A percentile compares a stretch with the other conserved stretches of the same genome.
These are phyloP conservation scores for Anagrus nilaparvatae DNA, from an alignment of 1,140 invertebrate species.

Conservation along the genomic window DNA sequence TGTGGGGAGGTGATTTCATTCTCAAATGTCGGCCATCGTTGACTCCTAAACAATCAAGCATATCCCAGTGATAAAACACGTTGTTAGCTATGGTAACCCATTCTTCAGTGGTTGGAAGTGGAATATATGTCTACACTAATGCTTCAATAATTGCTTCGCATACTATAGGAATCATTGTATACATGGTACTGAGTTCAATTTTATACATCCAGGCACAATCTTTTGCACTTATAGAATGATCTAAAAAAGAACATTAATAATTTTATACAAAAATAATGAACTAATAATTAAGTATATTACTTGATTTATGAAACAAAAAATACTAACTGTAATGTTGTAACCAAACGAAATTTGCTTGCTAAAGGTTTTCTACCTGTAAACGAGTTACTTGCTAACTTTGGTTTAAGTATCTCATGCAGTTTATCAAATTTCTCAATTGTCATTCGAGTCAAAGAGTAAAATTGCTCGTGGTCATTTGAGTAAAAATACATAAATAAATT, in stretches of 20 bases:
- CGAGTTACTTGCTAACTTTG: no score
- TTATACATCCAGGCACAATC: background rate
- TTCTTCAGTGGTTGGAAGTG: background rate
- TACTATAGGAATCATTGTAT: background rate
- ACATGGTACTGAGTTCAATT: background rate
- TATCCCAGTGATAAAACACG: constrained; percentile 27
- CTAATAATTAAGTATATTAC: background rate
- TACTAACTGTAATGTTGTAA: background rate
- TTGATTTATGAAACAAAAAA: background rate
- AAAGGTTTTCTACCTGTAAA: background rate
- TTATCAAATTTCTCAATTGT: no score
- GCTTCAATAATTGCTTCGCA: background rate
- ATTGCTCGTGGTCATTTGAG: no score
- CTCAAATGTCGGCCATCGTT: constrained; percentile 32
- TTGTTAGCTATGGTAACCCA: constrained; percentile 21
- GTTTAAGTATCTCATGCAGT: no score
- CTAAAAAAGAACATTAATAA: background rate
- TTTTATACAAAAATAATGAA: no score
- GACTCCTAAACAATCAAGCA: constrained; percentile 31
- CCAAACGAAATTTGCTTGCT: background rate
- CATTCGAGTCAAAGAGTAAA: no score
- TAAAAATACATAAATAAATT: no score
- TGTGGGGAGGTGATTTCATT: constrained; percentile 25
- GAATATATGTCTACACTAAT: background rate
- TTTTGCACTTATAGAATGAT: background rate